A percentile compares a stretch with the other conserved stretches of the same genome.
phyloP scores from a whole-genome alignment of 2,888 invertebrate genomes.

The Serripes groenlandicus region DNA sequence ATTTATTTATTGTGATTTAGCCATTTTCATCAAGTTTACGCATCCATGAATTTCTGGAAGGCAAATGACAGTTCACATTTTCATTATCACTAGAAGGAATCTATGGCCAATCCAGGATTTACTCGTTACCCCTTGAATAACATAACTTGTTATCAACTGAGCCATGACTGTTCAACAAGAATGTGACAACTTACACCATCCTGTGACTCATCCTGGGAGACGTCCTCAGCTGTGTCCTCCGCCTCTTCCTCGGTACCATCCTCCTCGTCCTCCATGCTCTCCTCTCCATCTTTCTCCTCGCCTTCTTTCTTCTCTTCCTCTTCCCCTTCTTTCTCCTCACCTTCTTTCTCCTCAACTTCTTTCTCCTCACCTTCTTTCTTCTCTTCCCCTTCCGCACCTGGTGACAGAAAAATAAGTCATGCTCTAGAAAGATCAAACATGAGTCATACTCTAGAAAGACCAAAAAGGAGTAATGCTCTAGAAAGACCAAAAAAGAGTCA shows the following conservation, averaged over 20 bases:
- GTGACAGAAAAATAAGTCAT: background rate
- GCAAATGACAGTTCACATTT: no score
- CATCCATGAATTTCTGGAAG: no score
- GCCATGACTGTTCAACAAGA: background rate
- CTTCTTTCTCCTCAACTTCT: constrained; percentile 37
- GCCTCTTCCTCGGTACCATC: constrained; percentile 79
- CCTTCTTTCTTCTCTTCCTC: constrained; percentile 56
- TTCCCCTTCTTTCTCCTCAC: constrained; percentile 37
- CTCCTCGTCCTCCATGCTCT: constrained; percentile 60
- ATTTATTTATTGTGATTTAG: no score
- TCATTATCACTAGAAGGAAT: background rate
- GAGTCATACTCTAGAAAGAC: background rate
- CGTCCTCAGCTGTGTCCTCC: constrained; percentile 59
- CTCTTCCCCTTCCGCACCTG: background rate
- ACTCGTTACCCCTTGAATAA: background rate
- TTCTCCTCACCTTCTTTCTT: background rate
- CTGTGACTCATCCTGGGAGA: constrained; percentile 63
- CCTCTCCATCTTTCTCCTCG: constrained; percentile 56
- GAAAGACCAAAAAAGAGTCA: no score
- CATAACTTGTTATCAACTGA: background rate
- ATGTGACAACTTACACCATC: constrained; percentile 48
- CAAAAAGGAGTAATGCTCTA: constrained; percentile 8
- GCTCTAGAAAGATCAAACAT: background rate
- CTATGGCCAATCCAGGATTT: background rate
- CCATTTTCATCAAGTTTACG: no score